These are phyloP conservation scores for Mesorhabditis sp. DNA, from an alignment of 2,888 invertebrate species.

Conservation along the genomic window DNA sequence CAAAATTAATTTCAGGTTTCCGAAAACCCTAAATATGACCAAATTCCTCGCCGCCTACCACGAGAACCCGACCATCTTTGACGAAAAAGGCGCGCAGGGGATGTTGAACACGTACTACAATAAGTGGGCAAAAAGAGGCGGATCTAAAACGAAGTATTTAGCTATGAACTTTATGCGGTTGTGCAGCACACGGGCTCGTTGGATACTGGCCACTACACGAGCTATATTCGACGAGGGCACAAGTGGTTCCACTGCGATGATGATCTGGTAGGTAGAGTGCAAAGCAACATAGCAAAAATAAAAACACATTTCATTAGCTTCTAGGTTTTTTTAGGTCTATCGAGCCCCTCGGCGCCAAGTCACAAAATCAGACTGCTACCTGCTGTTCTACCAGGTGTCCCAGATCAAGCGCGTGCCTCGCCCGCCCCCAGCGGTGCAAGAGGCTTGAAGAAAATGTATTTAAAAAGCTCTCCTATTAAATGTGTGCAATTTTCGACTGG, in stretches of 20 bases:
- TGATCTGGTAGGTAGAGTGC: background rate
- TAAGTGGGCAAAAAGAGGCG: background rate
- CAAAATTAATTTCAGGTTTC: background rate
- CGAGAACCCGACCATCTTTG: background rate
- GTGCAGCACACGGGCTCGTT: slow-evolving; percentile 90
- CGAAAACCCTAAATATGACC: background rate
- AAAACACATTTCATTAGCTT: no score
- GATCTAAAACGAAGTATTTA: slow-evolving; percentile 48
- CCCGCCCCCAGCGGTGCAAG: no score
- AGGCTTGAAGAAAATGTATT: background rate
- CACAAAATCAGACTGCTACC: background rate
- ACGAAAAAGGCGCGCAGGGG: no score
- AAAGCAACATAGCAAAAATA: no score
- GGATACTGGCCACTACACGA: slow-evolving; percentile 90
- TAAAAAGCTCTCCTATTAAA: no score
- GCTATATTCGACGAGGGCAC: slow-evolving; percentile 79
- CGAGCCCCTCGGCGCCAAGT: background rate
- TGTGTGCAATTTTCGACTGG: no score
- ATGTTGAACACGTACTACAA: background rate
- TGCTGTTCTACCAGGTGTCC: background rate
- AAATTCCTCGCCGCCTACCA: background rate
- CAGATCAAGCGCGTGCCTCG: background rate
- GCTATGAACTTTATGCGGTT: slow-evolving; percentile 91
- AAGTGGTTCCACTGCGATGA: slow-evolving; percentile 9
- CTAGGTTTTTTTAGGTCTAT: background rate